Evolutionary conservation across 1,140 invertebrate species (phyloP).

Genomic region (Mactra quadrangularis): DNA sequence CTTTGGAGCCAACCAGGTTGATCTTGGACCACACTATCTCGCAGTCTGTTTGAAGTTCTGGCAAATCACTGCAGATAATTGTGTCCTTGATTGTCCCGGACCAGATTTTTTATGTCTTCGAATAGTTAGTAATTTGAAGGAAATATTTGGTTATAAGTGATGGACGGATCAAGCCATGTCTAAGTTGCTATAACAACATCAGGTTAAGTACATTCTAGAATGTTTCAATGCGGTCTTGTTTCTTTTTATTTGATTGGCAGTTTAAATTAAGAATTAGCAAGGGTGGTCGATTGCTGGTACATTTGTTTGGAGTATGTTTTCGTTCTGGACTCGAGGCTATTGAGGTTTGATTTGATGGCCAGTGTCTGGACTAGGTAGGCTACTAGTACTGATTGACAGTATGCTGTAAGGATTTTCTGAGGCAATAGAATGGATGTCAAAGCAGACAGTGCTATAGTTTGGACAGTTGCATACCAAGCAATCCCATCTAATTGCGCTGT

Average conservation of each 20-base stretch:
- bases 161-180: no score
- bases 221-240: conserved; percentile 29
- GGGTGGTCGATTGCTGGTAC: no score
- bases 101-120: conserved; percentile 9
- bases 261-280: conserved; percentile 63
- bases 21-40: conserved; percentile 46
- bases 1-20: conserved; percentile 45
- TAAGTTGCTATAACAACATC: conserved; percentile 57
- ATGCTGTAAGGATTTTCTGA: no score
- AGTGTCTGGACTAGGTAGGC: background rate
- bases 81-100: background rate
- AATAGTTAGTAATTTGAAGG: conserved; percentile 41
- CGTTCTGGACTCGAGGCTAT: conserved; percentile 41
- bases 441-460: conserved; percentile 56
- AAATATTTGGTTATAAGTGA: conserved; percentile 55
- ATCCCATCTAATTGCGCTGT: no score
- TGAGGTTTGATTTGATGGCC: background rate
- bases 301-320: no score
- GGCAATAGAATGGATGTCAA: no score
- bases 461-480: conserved; percentile 3
- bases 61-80: background rate
- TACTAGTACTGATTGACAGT: no score
- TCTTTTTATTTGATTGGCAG: conserved; percentile 57
- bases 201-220: conserved; percentile 30
- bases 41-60: conserved; percentile 13